These are phyloP conservation scores for Melanostigma gelatinosum DNA, from an alignment of 2,113 vertebrate species.

Conservation along the genomic window DNA sequence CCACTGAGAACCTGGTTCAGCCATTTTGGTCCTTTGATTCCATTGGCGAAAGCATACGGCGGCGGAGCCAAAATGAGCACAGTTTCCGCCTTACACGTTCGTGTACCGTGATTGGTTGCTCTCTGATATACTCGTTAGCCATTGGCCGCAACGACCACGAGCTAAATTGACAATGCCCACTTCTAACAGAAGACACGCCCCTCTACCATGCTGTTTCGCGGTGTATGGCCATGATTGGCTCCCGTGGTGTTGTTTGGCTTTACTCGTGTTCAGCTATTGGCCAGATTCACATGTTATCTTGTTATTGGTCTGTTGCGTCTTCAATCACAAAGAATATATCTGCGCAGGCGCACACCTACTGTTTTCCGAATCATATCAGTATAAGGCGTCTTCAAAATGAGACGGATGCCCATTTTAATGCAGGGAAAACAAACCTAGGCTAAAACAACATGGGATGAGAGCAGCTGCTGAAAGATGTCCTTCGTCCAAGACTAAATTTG, in stretches of 20 bases:
- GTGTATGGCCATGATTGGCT: conserved; percentile 72
- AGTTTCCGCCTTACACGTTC: background rate
- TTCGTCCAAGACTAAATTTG: background rate
- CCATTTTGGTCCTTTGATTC: conserved; percentile 75
- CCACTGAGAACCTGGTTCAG: conserved; percentile 10
- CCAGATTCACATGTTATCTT: conserved; percentile 54
- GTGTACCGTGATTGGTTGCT: conserved; percentile 55
- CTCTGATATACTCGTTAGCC: background rate
- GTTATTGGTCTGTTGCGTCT: conserved; percentile 25
- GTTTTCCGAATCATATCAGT: background rate
- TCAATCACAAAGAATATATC: background rate
- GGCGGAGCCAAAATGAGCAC: conserved; percentile 62
- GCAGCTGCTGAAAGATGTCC: background rate
- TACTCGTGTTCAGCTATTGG: conserved; percentile 55
- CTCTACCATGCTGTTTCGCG: conserved; percentile 72
- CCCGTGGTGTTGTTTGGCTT: conserved; percentile 56
- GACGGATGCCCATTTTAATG: background rate
- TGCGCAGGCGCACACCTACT: conserved; percentile 16
- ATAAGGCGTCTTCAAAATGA: background rate
- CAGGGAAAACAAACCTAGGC: background rate
- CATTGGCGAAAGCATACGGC: fast-evolving
- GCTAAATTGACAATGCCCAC: conserved; percentile 45
- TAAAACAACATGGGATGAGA: background rate
- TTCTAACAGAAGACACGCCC: conserved; percentile 53
- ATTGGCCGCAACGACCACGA: conserved; percentile 66